Conservation (phyloP, 1,140 invertebrate species). For the Brachionus koreanus region DNA sequence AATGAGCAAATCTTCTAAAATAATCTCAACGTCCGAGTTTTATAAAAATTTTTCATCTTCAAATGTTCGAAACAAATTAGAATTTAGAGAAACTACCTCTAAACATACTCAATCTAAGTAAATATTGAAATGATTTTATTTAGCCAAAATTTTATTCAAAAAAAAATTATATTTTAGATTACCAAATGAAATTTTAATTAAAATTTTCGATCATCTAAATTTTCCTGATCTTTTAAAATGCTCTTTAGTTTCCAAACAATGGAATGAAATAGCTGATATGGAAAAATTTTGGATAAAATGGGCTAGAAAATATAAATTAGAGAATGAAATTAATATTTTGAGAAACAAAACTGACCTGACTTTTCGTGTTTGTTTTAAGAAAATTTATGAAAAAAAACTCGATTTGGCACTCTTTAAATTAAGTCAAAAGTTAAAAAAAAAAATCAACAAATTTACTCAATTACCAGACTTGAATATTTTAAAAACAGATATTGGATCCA, state of each 20-base stretch:
- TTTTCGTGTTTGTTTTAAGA: neutral
- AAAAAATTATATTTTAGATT: neutral
- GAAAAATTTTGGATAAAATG: neutral
- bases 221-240: constrained; percentile 9
- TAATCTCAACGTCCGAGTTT: constrained; percentile 6
- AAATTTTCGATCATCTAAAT: constrained; percentile 9
- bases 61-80: neutral
- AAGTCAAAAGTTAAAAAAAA: neutral
- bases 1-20: neutral
- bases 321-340: neutral
- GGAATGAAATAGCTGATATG: neutral
- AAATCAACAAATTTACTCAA: neutral
- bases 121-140: neutral
- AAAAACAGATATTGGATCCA: neutral
- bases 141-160: neutral
- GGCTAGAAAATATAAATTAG: neutral
- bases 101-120: neutral
- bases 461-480: constrained; percentile 20
- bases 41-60: neutral
- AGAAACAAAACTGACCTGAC: neutral
- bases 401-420: neutral
- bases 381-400: neutral
- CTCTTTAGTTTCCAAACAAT: neutral
- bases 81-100: neutral
- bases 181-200: constrained; percentile 19